A percentile compares a stretch with the other conserved stretches of the same genome.
These are phyloP conservation scores for Psylliodes chrysocephalus DNA, from an alignment of 2,888 invertebrate species.

Conservation along the genomic window DNA sequence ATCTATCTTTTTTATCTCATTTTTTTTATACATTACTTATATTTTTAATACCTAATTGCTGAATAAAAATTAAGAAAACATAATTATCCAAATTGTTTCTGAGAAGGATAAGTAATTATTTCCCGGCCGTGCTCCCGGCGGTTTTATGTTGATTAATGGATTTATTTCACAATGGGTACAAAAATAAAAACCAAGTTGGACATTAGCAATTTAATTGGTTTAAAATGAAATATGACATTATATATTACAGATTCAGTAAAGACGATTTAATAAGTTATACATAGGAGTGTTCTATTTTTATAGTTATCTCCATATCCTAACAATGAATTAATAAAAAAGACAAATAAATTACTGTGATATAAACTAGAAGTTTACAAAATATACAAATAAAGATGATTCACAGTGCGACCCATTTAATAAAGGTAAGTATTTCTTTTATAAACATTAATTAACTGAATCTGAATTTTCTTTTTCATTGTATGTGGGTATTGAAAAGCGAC, in stretches of 20 bases:
- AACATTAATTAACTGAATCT: slow-evolving; percentile 23
- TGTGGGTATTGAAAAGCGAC: slow-evolving; percentile 7
- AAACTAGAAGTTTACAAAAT: slow-evolving; percentile 16
- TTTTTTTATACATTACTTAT: too few relatives aligned
- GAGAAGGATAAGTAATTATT: not conserved
- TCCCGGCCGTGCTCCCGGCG: not conserved
- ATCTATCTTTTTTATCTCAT: too few relatives aligned
- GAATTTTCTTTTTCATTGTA: slow-evolving; percentile 13
- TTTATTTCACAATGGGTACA: not conserved
- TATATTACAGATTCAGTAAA: not conserved
- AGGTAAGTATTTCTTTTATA: slow-evolving; percentile 22
- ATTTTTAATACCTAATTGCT: too few relatives aligned
- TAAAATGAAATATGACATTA: not conserved
- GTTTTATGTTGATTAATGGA: not conserved
- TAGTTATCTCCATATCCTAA: slow-evolving; percentile 13
- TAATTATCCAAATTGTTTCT: not conserved
- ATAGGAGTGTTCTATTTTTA: slow-evolving; percentile 24
- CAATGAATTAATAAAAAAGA: slow-evolving; percentile 12
- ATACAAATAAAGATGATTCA: slow-evolving; percentile 6
- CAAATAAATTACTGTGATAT: slow-evolving; percentile 7
- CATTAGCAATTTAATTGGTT: not conserved
- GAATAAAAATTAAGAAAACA: too few relatives aligned
- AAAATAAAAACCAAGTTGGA: not conserved
- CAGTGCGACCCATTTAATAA: slow-evolving; percentile 8
- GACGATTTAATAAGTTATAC: not conserved